These are phyloP conservation scores for Neodiprion pinetum DNA, from an alignment of 1,140 invertebrate genomes.

Conservation along the genomic window DNA sequence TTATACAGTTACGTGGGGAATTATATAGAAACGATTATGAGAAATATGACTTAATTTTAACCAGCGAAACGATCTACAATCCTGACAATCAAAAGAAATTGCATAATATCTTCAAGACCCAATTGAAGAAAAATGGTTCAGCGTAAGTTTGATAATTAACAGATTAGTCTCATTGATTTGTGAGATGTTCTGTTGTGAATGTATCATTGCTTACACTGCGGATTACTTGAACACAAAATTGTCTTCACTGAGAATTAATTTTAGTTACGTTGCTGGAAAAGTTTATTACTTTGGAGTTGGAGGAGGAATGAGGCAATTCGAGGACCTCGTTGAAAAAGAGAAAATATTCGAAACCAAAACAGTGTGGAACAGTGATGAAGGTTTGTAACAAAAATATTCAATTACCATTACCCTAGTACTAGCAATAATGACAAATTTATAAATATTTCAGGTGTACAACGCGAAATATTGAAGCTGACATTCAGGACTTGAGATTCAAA, in stretches of 20 bases:
- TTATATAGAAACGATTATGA: conserved; percentile 43
- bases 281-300: conserved; percentile 91
- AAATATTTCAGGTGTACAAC: conserved; percentile 53
- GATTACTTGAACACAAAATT: neutral
- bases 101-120: conserved; percentile 70
- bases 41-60: conserved; percentile 84
- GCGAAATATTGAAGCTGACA: conserved; percentile 59
- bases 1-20: conserved; percentile 59
- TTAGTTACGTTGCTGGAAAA: conserved; percentile 80
- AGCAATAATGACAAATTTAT: conserved; percentile 16
- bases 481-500: conserved; percentile 11
- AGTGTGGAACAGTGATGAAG: conserved; percentile 67
- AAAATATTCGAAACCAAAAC: conserved; percentile 62
- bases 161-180: conserved; percentile 48
- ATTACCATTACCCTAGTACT: neutral
- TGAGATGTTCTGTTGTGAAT: neutral
- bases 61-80: conserved; percentile 93
- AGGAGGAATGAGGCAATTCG: conserved; percentile 78
- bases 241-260: conserved; percentile 17
- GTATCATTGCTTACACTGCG: no score
- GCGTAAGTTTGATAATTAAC: conserved; percentile 48
- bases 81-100: conserved; percentile 79
- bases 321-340: conserved; percentile 66
- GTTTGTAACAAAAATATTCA: conserved; percentile 63
- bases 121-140: conserved; percentile 71